Evolutionary conservation across 2,888 invertebrate genomes (phyloP), one percentile per base, ranked within the genome.

Genomic region (Dioctria rufipes): DNA sequence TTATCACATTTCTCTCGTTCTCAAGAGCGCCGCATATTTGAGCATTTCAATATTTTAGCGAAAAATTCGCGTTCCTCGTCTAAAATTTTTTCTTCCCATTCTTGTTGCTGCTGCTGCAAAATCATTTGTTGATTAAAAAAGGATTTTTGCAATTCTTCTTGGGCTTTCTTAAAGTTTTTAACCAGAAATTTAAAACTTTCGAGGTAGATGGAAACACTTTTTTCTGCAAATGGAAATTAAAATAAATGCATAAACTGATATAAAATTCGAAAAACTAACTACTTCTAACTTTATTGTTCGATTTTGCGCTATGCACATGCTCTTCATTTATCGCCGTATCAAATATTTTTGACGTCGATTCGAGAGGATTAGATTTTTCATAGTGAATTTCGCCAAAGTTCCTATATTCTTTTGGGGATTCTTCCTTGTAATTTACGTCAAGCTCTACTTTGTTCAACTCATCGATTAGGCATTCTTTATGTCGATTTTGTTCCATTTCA

Each of bases 21-120:
- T 54, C 54, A 54, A 54, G 11, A 54, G n/a, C 11, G 51, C 11
- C 39, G 37, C 9, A 51, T 11, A 42, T 42, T 58, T n/a, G 49
- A 63, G 1, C 43, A 49, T 8, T 63, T 69, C 11, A 79, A 37
- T 42, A 79, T 39, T 54, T 79, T 79, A 37, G 69, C 46, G 61
- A 79, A 69, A 60, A 60, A 79, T 60, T 79, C 79, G 39, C 79
- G 67, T 39, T 79, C 79, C 46, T 69, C 69, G 37, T 79, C 79
- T 13, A 79, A 39, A 43, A 69, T 79, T 61, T 60, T 69, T 58
- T 79, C 79, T 25, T 79, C 79, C 79, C 79, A 79, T 79, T 79
- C 79, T 46, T 79, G 79, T 46, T 79, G 79, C 46, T 79, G 79
- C 13, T 46, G 69, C 37, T 69, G 67, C 11, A 79, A 46, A 40